Percentiles rank a stretch among this genome's conserved stretches.
Conservation (phyloP, 2,113 vertebrate genomes). For the Melospiza georgiana region DNA sequence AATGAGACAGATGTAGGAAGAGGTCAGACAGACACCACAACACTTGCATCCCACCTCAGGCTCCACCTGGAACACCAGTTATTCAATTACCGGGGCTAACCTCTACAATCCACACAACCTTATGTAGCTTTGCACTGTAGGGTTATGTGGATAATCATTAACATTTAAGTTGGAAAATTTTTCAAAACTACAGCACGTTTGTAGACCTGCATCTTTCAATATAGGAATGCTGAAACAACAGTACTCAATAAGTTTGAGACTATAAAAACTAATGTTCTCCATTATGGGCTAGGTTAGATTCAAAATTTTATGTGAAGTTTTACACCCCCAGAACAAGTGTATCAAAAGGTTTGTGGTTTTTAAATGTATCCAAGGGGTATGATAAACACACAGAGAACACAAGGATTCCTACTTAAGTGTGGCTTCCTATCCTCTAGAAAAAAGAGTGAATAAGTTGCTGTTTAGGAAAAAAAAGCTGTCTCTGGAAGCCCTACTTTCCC, state of each 20-base stretch:
- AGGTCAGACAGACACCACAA: background rate
- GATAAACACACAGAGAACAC: background rate
- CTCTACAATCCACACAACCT: background rate
- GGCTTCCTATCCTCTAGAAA: background rate
- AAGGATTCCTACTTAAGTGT: background rate
- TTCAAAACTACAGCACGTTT: background rate
- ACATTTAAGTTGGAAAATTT: background rate
- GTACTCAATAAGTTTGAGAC: background rate
- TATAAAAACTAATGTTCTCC: background rate
- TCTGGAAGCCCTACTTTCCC: background rate
- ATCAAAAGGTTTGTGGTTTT: accelerated
- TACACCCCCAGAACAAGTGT: background rate
- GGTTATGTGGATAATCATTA: background rate
- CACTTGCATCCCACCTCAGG: background rate
- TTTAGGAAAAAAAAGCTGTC: background rate
- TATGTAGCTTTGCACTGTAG: background rate
- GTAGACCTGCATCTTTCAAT: background rate
- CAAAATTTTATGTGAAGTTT: background rate
- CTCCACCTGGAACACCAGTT: background rate
- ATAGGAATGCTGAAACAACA: background rate
- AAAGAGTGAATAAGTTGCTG: background rate
- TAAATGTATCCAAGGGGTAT: background rate
- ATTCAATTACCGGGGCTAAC: background rate
- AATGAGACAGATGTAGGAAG: background rate
- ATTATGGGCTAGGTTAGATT: background rate